Evolutionary conservation across 2,113 vertebrate species (phyloP).

Genomic region (Sinocyclocheilus anshuiensis): DNA sequence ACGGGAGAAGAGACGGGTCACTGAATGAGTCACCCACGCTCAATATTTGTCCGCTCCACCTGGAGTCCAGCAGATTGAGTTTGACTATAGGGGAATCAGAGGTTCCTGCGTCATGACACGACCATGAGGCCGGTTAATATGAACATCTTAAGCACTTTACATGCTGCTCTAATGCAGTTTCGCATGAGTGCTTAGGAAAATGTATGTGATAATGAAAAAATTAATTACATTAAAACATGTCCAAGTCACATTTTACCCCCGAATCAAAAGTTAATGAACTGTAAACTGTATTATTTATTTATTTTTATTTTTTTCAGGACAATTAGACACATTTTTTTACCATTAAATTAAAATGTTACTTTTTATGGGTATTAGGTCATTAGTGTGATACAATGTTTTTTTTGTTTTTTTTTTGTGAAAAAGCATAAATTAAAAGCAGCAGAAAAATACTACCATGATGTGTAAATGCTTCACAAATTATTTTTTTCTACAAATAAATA

Average conservation of each 20-base stretch:
- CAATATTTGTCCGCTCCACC: slow-evolving; percentile 5
- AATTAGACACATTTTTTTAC: too few relatives aligned
- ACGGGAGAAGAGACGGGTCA: background rate
- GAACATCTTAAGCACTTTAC: background rate
- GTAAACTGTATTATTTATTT: too few relatives aligned
- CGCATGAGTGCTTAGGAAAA: background rate
- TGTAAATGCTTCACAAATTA: too few relatives aligned
- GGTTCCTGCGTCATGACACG: background rate
- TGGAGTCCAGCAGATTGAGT: slow-evolving; percentile 17
- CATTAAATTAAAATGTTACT: too few relatives aligned
- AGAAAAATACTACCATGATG: too few relatives aligned
- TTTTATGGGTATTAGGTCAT: too few relatives aligned
- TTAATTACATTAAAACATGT: background rate
- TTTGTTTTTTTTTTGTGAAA: too few relatives aligned
- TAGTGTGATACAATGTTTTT: too few relatives aligned
- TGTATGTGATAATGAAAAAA: background rate
- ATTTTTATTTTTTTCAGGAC: background rate
- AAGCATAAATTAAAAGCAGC: too few relatives aligned
- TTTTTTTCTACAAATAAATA: too few relatives aligned
- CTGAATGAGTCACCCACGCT: background rate
- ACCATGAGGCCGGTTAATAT: background rate
- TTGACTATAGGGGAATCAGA: background rate
- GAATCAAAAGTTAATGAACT: background rate
- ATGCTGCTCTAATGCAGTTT: background rate
- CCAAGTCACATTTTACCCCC: background rate